Evolutionary conservation across 2,888 invertebrate genomes (phyloP), one percentile per base, ranked within the genome.

Genomic region (Cremastobaeus sp.): DNA sequence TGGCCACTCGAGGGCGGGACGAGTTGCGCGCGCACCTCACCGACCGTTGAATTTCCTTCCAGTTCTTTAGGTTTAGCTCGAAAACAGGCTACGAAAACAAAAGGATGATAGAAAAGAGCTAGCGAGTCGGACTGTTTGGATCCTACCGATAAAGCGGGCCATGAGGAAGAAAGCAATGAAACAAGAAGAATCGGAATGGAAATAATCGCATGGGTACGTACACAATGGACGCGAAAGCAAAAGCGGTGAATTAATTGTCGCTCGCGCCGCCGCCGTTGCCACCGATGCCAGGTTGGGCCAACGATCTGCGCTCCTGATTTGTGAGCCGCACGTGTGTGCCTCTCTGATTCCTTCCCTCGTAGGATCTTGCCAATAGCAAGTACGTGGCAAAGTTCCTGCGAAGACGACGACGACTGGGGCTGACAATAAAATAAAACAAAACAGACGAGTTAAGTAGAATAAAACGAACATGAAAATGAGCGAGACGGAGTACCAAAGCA

Each of bases 161-260:
- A 74, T 37, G 66, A 72, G 60, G 74, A 74, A 55, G 69, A 41
- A 71, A 74, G 50, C 57, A 59, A 64, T 43, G 76, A 75, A 64
- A 68, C 37, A 55, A 73, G 60, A 59, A 75, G 60, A n/a, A n/a
- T n/a, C n/a, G n/a, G 55, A 47, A 39, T 65, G 71, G 62, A 78
- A 77, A 72, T 71, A 73, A 73, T 76, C 76, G 79, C 76, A 77
- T 72, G 74, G 78, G 65, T 74, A 72, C 72, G 74, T 72, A 72
- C 59, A 77, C 77, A 76, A 76, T 79, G 76, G 77, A 62, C 62
- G 73, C 74, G 74, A 78, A 82, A 80, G 83, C 80, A 82, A 81
- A 82, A 82, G 81, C 83, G 84, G 85, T 83, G 85, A 84, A 84
- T 84, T 84, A 84, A 84, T 84, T 84, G 83, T 83, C 84, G 84